Base-by-base conservation (phyloP, 92 coral and sea anemone genomes). In the Phenganax subtilis region DNA sequence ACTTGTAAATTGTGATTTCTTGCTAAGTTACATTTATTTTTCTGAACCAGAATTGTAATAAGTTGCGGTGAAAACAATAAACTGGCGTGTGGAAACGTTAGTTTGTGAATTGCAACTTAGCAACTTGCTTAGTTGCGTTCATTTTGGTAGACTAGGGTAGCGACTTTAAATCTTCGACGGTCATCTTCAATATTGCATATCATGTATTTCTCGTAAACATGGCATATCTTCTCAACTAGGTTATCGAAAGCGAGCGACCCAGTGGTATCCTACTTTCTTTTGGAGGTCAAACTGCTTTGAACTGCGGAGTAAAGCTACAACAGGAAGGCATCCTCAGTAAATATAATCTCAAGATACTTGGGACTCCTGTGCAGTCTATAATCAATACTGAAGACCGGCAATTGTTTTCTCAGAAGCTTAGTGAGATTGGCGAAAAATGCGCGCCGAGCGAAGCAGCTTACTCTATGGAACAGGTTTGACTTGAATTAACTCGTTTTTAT, bases 261-360 rank as follows among this genome's bases (percentile, higher is more conserved):
- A 96, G 89, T 80, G 97, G 97, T 3, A 90, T 94, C 37, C 78
- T 94, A 67, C 84, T 94, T 69, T 87, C 94, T 10, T 94, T 94
- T 90, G 98, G 98, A 6, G 98, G 98, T 10, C 98, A 94, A 72
- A 94, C 98, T 53, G 98, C 98, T 0, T 84, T 94, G 72, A 94
- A 94, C 83, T 94, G 98, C 82, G 98, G 98, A 54, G 91, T 94
- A 60, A 87, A 88, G 55, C 89, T 94, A 9, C 86, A 93, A 72
- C 97, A 90, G 59, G 89, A 88, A 67, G 97, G 97, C 51, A 84
- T 94, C 30, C 87, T 94, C 55, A 91, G 86, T 6, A 88, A 91
- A 82, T 94, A 91, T 71, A 74, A 80, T 47, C 91, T 94, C 60
- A 87, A 88, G 57, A 87, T 92, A 52, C 82, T 91, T 63, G 98